Evolutionary conservation across 1,140 invertebrate genomes (phyloP), one percentile per base, ranked within the genome.

Genomic region (Polypedilum pembai): DNA sequence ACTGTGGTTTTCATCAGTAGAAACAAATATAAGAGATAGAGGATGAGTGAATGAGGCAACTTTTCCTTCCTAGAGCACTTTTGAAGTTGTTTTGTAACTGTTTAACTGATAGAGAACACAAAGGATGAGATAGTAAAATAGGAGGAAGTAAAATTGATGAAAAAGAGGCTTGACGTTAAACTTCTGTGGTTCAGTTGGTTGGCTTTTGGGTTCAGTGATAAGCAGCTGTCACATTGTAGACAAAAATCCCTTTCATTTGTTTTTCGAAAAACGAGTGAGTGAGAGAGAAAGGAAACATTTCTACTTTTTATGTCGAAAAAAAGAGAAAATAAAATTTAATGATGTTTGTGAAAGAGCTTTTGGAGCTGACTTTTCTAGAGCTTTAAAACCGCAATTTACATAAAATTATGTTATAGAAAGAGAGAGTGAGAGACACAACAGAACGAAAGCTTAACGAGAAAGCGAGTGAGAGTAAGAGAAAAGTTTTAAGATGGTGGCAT

Each of bases 401-500:
- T 56, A 56, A 56, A 56, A 56, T 56, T 56, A n/a, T 56, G 8
- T 45, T n/a, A 45, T 10, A 56, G 12, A 56, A 56, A 56, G 45
- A 56, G 3, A 15, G 41, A 45, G 15, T 45, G 41, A 45, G 41
- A n/a, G n/a, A 8, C 5, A 10, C 40, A 41, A 15, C 41, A 56
- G 45, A 15, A n/a, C 12, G 12, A 56, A 33, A 56, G 45, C 12
- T n/a, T n/a, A 56, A 56, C 45, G n/a, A 56, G 45, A 15, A 12
- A 56, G 10, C 10, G 12, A 56, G n/a, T n/a, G n/a, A 56, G n/a
- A 56, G n/a, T n/a, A 15, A 56, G n/a, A 12, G 3, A n/a, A 56
- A 56, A 56, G 45, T 56, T 56, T 56, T n/a, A 56, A 56, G 45
- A 56, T 56, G 45, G 45, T 56, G 45, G 45, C 12, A 56, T 56